These are phyloP conservation scores for Apodemia duryi DNA, from an alignment of 2,888 invertebrate genomes.

Conservation along the genomic window DNA sequence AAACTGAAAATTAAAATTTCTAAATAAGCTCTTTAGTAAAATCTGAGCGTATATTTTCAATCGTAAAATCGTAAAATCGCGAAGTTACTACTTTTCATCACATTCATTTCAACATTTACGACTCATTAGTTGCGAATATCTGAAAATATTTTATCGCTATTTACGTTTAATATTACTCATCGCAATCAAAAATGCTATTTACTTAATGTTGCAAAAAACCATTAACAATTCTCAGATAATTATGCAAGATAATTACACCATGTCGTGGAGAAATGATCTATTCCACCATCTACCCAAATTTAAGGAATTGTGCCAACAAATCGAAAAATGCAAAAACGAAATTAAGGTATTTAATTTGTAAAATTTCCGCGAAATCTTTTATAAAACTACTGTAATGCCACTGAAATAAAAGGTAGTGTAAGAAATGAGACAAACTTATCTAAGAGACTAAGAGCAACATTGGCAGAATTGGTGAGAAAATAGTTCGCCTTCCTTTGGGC, in stretches of 20 bases:
- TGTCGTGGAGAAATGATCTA: neutral
- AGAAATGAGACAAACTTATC: too few relatives aligned
- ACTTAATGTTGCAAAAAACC: slow-evolving; percentile 8
- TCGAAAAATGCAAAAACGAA: neutral
- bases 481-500: too few relatives aligned
- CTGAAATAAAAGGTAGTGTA: too few relatives aligned
- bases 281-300: neutral
- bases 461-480: too few relatives aligned
- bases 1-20: too few relatives aligned
- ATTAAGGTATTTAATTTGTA: too few relatives aligned
- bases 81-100: slow-evolving; percentile 12
- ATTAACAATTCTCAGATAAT: slow-evolving; percentile 8
- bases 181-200: slow-evolving; percentile 16
- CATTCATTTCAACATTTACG: slow-evolving; percentile 13
- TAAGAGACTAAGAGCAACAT: too few relatives aligned
- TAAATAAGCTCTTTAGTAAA: too few relatives aligned
- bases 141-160: slow-evolving; percentile 11
- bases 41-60: neutral
- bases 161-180: neutral
- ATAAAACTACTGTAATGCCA: too few relatives aligned
- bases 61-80: neutral
- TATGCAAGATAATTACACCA: neutral
- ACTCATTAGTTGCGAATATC: slow-evolving; percentile 17
- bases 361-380: too few relatives aligned
- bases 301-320: slow-evolving; percentile 6